Percentiles rank a stretch among this genome's conserved stretches.
phyloP scores from a whole-genome alignment of 2,888 invertebrate genomes.

The Coelopa pilipes region DNA sequence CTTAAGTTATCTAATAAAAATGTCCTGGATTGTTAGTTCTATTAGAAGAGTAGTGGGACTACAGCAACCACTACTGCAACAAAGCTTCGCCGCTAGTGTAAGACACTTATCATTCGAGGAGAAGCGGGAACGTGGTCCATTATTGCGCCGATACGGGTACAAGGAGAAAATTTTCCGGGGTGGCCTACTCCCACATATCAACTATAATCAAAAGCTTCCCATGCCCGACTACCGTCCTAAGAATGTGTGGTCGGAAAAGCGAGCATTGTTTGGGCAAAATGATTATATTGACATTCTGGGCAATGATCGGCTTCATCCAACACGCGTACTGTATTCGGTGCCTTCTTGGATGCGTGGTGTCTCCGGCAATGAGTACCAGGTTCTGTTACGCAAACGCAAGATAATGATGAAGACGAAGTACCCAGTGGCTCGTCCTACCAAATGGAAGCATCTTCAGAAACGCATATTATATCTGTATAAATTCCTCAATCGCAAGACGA shows the following conservation, averaged over 20 bases:
- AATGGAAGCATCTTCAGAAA: conserved; percentile 81
- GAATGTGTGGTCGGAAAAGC: conserved; percentile 80
- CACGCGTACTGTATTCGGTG: conserved; percentile 83
- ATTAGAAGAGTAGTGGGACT: conserved; percentile 33
- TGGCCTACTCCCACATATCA: conserved; percentile 78
- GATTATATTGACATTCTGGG: conserved; percentile 98
- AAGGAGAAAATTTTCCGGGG: conserved; percentile 73
- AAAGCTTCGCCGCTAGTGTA: conserved; percentile 47
- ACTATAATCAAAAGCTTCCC: conserved; percentile 69
- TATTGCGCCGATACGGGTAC: conserved; percentile 75
- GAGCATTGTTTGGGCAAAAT: conserved; percentile 92
- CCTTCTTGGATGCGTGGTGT: conserved; percentile 93
- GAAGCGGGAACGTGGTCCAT: conserved; percentile 68
- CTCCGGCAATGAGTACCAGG: conserved; percentile 85
- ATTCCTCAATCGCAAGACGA: conserved; percentile 84
- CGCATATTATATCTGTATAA: conserved; percentile 79
- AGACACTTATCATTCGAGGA: conserved; percentile 71
- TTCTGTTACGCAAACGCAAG: conserved; percentile 75
- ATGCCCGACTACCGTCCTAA: conserved; percentile 79
- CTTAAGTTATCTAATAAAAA: conserved; percentile 30
- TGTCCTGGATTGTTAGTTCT: conserved; percentile 43
- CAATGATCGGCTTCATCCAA: conserved; percentile 83
- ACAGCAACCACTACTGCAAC: conserved; percentile 14
- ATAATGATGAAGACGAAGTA: conserved; percentile 72
- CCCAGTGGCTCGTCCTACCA: conserved; percentile 76